Evolutionary conservation across 2,113 vertebrate genomes (phyloP).

Genomic region (Syngnathus scovelli): DNA sequence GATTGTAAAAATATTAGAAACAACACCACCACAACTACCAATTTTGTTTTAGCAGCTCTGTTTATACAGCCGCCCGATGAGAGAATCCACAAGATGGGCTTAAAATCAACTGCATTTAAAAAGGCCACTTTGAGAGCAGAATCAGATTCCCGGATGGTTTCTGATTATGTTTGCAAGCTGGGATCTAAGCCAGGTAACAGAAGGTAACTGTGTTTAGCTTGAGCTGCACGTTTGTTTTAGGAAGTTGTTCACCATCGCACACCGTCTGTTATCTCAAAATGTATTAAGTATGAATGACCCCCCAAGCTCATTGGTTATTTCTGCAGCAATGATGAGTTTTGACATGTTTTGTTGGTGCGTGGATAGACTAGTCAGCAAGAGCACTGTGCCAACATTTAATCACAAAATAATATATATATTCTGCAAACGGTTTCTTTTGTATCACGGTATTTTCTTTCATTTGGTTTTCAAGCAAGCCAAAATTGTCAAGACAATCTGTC

Average conservation of each 20-base stretch:
- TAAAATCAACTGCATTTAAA: slow-evolving; percentile 49
- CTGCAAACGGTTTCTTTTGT: neutral
- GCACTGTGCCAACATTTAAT: slow-evolving; percentile 21
- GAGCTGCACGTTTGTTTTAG: slow-evolving; percentile 33
- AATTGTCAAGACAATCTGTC: neutral
- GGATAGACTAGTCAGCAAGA: slow-evolving; percentile 29
- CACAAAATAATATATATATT: neutral
- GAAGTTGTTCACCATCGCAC: slow-evolving; percentile 18
- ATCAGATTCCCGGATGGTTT: slow-evolving; percentile 6
- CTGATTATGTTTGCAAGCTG: slow-evolving; percentile 34
- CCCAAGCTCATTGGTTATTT: slow-evolving; percentile 45
- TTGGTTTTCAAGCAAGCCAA: neutral
- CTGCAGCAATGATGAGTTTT: slow-evolving; percentile 41
- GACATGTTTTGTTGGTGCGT: slow-evolving; percentile 38
- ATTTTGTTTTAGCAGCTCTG: slow-evolving; percentile 8
- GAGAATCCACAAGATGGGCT: slow-evolving; percentile 53
- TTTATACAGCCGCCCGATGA: slow-evolving; percentile 66
- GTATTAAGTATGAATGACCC: slow-evolving; percentile 13
- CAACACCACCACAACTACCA: neutral
- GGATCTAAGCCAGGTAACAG: slow-evolving; percentile 40
- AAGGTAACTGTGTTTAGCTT: slow-evolving; percentile 26
- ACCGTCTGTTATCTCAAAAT: slow-evolving; percentile 12
- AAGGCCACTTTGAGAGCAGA: slow-evolving; percentile 15
- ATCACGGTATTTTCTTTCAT: neutral
- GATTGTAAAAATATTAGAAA: neutral